A percentile compares a stretch with the other conserved stretches of the same genome.
These are phyloP conservation scores for Agelaius tricolor DNA, from an alignment of 2,113 vertebrate species.

Conservation along the genomic window DNA sequence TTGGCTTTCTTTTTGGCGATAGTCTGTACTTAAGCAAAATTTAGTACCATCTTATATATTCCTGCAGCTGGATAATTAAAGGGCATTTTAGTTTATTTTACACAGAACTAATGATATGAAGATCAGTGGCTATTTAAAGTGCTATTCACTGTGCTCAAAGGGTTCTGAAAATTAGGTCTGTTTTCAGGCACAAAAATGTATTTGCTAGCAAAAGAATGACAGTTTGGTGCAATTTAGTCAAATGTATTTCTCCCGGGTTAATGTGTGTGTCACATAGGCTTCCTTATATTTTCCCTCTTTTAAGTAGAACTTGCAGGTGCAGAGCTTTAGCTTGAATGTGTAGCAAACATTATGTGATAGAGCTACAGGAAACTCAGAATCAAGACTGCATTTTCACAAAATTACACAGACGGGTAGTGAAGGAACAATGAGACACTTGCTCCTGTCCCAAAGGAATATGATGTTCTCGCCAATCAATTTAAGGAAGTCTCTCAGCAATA, in stretches of 20 bases:
- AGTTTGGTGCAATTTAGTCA: background rate
- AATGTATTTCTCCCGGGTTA: background rate
- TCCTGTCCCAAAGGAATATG: background rate
- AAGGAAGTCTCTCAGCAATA: conserved; percentile 14
- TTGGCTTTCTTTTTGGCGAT: conserved; percentile 69
- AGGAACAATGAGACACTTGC: background rate
- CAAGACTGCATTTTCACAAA: background rate
- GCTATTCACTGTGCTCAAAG: background rate
- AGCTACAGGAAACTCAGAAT: background rate
- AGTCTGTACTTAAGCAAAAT: conserved; percentile 71
- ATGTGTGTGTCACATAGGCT: background rate
- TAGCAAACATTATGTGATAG: background rate
- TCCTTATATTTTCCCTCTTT: background rate
- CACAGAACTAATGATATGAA: conserved; percentile 52
- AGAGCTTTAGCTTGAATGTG: background rate
- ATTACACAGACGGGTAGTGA: background rate
- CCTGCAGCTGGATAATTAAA: conserved; percentile 76
- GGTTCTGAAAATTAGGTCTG: background rate
- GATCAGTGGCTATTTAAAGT: conserved; percentile 66
- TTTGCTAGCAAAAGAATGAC: background rate
- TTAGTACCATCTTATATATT: conserved; percentile 62
- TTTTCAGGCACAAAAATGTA: background rate
- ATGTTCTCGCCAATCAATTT: conserved; percentile 13
- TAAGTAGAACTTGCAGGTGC: background rate
- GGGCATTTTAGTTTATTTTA: conserved; percentile 65